Evolutionary conservation across 2,113 vertebrate genomes (phyloP).

Genomic region (Stomatorhinus ivindoensis): DNA sequence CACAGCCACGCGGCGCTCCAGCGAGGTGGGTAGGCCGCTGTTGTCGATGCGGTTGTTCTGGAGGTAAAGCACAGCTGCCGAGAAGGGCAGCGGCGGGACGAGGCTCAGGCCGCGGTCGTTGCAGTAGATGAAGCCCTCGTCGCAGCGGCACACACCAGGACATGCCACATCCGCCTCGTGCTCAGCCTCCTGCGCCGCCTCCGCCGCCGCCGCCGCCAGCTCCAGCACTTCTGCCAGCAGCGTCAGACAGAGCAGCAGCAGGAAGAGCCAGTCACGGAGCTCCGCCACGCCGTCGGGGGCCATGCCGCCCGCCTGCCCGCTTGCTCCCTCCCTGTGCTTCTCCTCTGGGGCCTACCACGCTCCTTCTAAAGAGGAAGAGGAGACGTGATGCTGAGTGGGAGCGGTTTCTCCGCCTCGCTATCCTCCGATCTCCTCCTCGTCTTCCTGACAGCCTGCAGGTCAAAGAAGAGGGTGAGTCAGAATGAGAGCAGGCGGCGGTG

Average conservation of each 20-base stretch:
- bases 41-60: conserved; percentile 90
- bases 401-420: neutral
- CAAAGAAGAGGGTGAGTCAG: neutral
- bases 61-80: conserved; percentile 85
- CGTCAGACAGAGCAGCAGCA: conserved; percentile 69
- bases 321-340: conserved; percentile 14
- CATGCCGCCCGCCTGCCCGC: conserved; percentile 50
- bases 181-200: conserved; percentile 61
- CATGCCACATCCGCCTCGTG: conserved; percentile 56
- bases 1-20: conserved; percentile 64
- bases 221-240: conserved; percentile 68
- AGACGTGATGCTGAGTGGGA: neutral
- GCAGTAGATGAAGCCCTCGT: conserved; percentile 87
- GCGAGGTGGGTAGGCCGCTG: conserved; percentile 69
- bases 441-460: neutral
- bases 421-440: neutral
- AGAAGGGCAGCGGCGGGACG: conserved; percentile 72
- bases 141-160: conserved; percentile 80
- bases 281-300: conserved; percentile 56
- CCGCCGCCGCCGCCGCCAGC: conserved; percentile 61
- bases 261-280: conserved; percentile 65
- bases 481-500: neutral
- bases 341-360: conserved; percentile 9
- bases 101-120: conserved; percentile 84
- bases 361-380: neutral